Evolutionary conservation across 2,113 vertebrate genomes (phyloP).

Genomic region (Asarcornis scutulata): DNA sequence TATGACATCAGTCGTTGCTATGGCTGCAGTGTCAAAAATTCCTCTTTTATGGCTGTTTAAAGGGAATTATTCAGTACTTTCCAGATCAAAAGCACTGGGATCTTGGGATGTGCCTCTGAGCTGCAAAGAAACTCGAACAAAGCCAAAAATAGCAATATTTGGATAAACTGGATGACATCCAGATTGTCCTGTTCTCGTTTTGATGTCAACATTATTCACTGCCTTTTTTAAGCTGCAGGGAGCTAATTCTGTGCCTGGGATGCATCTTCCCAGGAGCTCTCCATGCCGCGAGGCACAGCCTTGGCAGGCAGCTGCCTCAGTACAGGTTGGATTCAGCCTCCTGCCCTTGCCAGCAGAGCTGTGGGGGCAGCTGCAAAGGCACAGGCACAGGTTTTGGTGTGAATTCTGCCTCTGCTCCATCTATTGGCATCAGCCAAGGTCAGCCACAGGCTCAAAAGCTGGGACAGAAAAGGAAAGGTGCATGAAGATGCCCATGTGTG

Average conservation of each 20-base stretch:
- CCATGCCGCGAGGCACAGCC: background rate
- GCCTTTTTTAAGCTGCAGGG: slow-evolving; percentile 14
- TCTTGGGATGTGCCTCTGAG: slow-evolving; percentile 22
- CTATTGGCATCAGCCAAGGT: background rate
- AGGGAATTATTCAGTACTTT: slow-evolving; percentile 50
- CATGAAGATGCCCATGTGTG: fast-evolving
- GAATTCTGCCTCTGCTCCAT: fast-evolving
- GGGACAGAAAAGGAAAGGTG: background rate
- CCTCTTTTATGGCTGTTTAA: slow-evolving; percentile 17
- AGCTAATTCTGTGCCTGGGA: background rate
- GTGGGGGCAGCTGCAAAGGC: fast-evolving
- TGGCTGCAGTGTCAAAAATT: background rate
- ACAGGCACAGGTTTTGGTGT: fast-evolving
- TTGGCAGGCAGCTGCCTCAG: background rate
- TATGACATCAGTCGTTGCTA: slow-evolving; percentile 4
- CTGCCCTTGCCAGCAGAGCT: fast-evolving
- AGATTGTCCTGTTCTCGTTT: slow-evolving; percentile 34
- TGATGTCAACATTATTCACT: background rate
- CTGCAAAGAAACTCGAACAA: slow-evolving; percentile 38
- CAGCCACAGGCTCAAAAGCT: background rate
- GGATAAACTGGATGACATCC: slow-evolving; percentile 58
- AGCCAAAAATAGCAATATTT: slow-evolving; percentile 68
- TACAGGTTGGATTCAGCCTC: background rate
- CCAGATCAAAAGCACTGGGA: slow-evolving; percentile 43
- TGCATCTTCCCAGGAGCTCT: slow-evolving; percentile 14